Evolutionary conservation across 1,140 invertebrate species (phyloP).

Genomic region (Lucilia sericata): DNA sequence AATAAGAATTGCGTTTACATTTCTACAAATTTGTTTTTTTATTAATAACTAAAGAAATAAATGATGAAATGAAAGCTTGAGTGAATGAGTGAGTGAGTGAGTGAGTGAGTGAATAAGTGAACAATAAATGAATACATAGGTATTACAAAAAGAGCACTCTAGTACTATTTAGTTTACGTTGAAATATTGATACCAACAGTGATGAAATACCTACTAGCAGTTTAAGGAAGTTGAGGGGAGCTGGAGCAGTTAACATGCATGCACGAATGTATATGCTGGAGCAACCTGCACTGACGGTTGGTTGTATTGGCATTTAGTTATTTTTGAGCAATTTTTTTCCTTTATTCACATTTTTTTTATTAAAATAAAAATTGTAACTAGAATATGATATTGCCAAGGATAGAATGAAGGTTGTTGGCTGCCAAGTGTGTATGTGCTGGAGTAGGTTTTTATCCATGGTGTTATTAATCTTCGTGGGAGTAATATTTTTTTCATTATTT

Average conservation of each 20-base stretch:
- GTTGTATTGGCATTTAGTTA: not conserved
- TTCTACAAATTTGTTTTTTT: not conserved
- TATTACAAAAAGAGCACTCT: not conserved
- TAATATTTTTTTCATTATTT: constrained; percentile 51
- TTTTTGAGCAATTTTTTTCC: not conserved
- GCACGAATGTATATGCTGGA: not conserved
- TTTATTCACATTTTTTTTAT: not conserved
- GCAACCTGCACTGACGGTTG: not conserved
- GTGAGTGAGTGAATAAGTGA: not conserved
- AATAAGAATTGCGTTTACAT: not conserved
- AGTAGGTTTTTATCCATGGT: not conserved
- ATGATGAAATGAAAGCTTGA: not conserved
- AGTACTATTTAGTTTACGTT: not conserved
- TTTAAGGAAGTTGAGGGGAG: not conserved
- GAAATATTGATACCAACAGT: constrained; percentile 7
- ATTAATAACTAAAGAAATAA: not conserved
- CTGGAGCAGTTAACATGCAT: not conserved
- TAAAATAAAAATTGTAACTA: not conserved
- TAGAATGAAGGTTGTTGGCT: not conserved
- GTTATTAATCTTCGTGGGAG: constrained; percentile 67
- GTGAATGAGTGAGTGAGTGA: not conserved
- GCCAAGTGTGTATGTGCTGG: too few species aligned
- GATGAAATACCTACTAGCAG: not conserved
- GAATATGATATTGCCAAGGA: not conserved
- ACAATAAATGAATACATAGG: not conserved